Evolutionary conservation across 2,888 invertebrate genomes (phyloP).

Genomic region (Ormia ochracea): DNA sequence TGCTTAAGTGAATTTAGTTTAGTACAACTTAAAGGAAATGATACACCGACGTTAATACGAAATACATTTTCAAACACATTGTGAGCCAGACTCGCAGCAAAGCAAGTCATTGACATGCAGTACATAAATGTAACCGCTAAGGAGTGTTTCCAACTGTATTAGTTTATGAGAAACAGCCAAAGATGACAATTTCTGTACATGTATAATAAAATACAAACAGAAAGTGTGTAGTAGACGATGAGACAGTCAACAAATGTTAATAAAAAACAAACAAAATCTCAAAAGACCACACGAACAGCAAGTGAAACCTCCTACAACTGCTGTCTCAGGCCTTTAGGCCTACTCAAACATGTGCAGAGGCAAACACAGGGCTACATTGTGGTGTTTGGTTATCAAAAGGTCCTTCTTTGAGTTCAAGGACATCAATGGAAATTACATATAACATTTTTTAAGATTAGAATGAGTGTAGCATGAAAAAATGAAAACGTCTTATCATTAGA

Average conservation of each 20-base stretch:
- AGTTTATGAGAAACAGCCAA: not conserved
- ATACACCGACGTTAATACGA: not conserved
- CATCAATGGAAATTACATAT: slow-evolving; percentile 18
- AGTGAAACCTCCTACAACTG: not conserved
- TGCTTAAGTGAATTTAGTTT: not conserved
- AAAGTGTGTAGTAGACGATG: not conserved
- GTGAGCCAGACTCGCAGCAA: not conserved
- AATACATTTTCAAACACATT: not conserved
- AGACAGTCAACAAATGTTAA: slow-evolving; percentile 7
- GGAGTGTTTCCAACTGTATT: not conserved
- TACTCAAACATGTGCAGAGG: not conserved
- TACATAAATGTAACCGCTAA: not conserved
- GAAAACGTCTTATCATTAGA: not conserved
- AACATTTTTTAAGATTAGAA: not conserved
- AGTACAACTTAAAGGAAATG: not conserved
- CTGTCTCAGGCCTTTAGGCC: not conserved
- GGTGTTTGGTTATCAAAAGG: slow-evolving; percentile 8
- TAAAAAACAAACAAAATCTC: not conserved
- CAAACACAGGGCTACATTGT: not conserved
- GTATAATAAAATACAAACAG: slow-evolving; percentile 6
- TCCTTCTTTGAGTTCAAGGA: slow-evolving; percentile 41
- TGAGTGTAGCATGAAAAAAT: not conserved
- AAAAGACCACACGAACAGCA: not conserved
- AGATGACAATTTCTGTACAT: not conserved
- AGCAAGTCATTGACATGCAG: not conserved